phyloP scores from a whole-genome alignment of 1,140 invertebrate species.

The Tetramorium simillimum region DNA sequence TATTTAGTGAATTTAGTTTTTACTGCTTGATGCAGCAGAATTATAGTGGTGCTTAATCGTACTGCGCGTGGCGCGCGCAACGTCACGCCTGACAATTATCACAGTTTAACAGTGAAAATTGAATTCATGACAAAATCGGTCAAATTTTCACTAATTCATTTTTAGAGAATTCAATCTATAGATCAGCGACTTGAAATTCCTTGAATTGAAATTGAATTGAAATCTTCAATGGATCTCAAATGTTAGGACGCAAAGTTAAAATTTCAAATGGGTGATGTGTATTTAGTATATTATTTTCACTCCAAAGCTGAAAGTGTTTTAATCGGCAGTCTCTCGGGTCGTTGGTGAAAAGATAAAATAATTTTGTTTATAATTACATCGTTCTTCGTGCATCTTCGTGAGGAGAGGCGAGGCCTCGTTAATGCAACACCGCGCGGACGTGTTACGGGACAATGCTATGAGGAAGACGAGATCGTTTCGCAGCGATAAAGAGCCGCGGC shows the following conservation, averaged over 20 bases:
- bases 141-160: too few species aligned
- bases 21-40: too few species aligned
- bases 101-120: too few species aligned
- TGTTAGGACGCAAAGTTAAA: background rate
- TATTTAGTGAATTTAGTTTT: too few species aligned
- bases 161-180: background rate
- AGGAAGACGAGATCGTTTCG: slow-evolving; percentile 73
- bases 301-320: background rate
- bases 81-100: too few species aligned
- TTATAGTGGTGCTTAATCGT: too few species aligned
- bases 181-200: background rate
- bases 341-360: slow-evolving; percentile 7
- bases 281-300: background rate
- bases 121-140: too few species aligned
- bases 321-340: background rate
- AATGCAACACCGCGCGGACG: slow-evolving; percentile 61
- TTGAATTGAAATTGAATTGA: too few species aligned
- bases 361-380: slow-evolving; percentile 50
- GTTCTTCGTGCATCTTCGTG: background rate
- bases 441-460: slow-evolving; percentile 71
- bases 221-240: background rate
- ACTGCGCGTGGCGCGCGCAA: too few species aligned
- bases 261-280: background rate
- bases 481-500: slow-evolving; percentile 60
- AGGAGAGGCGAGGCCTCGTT: slow-evolving; percentile 47